These are phyloP conservation scores for Serinus canaria DNA, from an alignment of 2,113 vertebrate species.

Conservation along the genomic window DNA sequence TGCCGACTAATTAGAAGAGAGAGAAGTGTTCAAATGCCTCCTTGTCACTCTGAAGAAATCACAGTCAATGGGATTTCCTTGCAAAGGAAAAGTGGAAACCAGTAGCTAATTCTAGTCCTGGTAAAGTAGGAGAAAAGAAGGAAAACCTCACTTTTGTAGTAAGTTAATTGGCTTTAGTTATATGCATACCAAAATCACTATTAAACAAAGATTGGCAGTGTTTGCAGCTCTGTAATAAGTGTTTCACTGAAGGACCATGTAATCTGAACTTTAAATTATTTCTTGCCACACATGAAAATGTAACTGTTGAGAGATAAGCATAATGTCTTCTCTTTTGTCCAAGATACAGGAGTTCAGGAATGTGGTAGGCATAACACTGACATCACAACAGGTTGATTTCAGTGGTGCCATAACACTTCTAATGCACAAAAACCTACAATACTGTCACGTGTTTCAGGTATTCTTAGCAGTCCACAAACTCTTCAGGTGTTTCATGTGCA, in stretches of 20 bases:
- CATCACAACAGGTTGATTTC: neutral
- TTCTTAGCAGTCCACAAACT: conserved; percentile 3
- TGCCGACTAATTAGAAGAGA: neutral
- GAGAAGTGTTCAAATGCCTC: neutral
- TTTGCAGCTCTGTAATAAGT: neutral
- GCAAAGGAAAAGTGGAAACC: neutral
- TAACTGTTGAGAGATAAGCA: neutral
- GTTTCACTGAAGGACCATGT: neutral
- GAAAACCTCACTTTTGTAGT: neutral
- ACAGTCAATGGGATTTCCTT: neutral
- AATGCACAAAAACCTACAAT: neutral
- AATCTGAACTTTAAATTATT: neutral
- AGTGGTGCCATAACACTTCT: neutral
- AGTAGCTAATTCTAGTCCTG: neutral
- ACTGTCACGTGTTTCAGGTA: neutral
- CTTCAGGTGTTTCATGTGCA: neutral
- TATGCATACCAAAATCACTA: neutral
- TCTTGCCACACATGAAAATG: neutral
- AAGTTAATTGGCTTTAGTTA: neutral
- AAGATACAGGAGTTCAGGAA: neutral
- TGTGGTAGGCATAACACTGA: neutral
- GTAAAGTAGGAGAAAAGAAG: neutral
- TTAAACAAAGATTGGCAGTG: neutral
- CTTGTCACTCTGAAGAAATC: neutral
- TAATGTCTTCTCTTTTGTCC: neutral